phyloP scores from a whole-genome alignment of 2,113 vertebrate genomes.

The Phaethornis superciliosus region DNA sequence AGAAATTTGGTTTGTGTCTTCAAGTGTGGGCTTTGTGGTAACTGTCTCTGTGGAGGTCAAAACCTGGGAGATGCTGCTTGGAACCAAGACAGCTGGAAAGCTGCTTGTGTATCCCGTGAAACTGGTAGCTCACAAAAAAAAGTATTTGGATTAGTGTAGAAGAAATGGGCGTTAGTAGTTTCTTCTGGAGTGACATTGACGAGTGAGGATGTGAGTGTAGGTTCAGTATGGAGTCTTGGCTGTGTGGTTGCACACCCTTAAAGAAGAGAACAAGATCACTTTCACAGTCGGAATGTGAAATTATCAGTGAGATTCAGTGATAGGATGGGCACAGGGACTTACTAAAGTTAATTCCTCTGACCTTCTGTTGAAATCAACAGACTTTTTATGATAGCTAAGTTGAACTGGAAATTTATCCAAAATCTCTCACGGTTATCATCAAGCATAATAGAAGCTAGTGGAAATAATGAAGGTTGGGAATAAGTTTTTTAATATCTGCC shows the following conservation, averaged over 20 bases:
- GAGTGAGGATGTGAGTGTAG: accelerated
- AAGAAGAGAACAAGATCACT: neutral
- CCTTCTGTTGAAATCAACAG: neutral
- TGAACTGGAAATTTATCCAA: neutral
- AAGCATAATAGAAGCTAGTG: neutral
- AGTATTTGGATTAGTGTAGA: accelerated
- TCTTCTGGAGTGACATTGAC: neutral
- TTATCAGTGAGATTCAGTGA: neutral
- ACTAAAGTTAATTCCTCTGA: neutral
- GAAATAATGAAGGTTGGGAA: neutral
- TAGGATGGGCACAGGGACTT: neutral
- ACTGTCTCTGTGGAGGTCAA: neutral
- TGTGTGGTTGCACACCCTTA: neutral
- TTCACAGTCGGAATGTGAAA: neutral
- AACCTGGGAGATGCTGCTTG: neutral
- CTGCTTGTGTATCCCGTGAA: neutral
- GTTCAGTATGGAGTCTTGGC: neutral
- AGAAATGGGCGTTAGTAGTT: neutral
- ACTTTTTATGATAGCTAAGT: neutral
- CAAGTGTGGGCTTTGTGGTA: neutral
- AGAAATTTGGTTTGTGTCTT: neutral
- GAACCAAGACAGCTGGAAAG: neutral
- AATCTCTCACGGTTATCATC: neutral
- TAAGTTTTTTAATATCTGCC: neutral
- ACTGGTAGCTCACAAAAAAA: neutral